Percentiles rank a stretch among this genome's conserved stretches.
These are phyloP conservation scores for Callochromis pleurospilus DNA, from an alignment of 2,113 vertebrate genomes.

Conservation along the genomic window DNA sequence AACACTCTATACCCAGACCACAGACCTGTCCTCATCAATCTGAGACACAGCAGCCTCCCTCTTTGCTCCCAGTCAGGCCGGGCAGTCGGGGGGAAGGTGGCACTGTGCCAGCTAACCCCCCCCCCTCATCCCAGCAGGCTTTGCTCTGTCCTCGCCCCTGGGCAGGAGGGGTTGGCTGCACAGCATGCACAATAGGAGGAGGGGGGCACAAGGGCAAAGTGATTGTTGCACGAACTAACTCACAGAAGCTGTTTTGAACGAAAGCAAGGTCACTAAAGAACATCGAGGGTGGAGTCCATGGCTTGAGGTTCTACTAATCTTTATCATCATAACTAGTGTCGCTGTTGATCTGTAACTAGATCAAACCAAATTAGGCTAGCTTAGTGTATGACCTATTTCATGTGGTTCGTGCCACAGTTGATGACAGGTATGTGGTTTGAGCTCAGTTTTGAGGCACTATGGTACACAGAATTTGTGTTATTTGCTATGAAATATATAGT, in stretches of 20 bases:
- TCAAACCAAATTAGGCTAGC: constrained; percentile 59
- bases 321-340: constrained; percentile 14
- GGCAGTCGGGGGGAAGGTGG: constrained; percentile 40
- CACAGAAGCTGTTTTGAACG: constrained; percentile 15
- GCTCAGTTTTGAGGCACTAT: neutral
- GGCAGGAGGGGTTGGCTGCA: constrained; percentile 53
- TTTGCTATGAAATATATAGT: neutral
- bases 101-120: constrained; percentile 46
- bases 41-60: constrained; percentile 61
- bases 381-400: constrained; percentile 51
- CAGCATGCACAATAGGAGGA: constrained; percentile 36
- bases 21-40: constrained; percentile 72
- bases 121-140: constrained; percentile 40
- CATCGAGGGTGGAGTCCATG: constrained; percentile 1
- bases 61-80: constrained; percentile 61
- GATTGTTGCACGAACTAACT: constrained; percentile 44
- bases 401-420: neutral
- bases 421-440: neutral
- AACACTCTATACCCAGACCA: constrained; percentile 63
- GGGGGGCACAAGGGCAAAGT: constrained; percentile 50
- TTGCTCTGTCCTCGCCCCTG: constrained; percentile 60
- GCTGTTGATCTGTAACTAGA: constrained; percentile 10
- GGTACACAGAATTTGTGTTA: neutral
- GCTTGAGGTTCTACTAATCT: constrained; percentile 13
- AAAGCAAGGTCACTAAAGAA: constrained; percentile 40